Percentiles rank a stretch among this genome's conserved stretches.
Evolutionary conservation across 2,797 vertebrate species (phyloP).

Genomic region (Eidolon dupreanum): DNA sequence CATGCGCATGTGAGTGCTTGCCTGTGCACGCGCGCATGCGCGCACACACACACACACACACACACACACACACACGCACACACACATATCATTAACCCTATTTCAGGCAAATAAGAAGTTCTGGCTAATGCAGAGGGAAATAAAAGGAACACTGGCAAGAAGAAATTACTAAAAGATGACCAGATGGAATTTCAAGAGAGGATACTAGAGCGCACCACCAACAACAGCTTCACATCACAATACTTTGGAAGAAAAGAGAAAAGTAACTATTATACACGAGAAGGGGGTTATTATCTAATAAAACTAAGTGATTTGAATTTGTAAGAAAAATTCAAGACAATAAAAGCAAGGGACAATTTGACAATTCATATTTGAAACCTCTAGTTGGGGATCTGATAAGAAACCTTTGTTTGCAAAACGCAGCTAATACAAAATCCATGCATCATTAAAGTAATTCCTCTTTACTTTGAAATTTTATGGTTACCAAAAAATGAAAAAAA

Average conservation of each 20-base stretch:
- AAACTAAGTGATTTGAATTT: background rate
- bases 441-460: background rate
- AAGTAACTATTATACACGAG: background rate
- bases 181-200: background rate
- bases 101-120: background rate
- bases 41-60: too few relatives aligned
- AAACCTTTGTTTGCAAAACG: background rate
- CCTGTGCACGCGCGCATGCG: too few relatives aligned
- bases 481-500: background rate
- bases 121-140: background rate
- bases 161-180: background rate
- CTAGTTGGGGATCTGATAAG: background rate
- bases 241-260: background rate
- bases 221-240: background rate
- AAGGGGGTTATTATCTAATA: background rate
- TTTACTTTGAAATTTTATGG: conserved; percentile 36
- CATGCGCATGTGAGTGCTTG: too few relatives aligned
- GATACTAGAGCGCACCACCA: background rate
- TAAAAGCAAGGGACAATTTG: background rate
- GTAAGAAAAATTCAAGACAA: conserved; percentile 19
- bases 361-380: background rate
- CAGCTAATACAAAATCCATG: background rate
- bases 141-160: background rate
- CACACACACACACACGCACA: too few relatives aligned
- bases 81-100: background rate